A percentile compares a stretch with the other conserved stretches of the same genome.
Evolutionary conservation across 2,888 invertebrate species (phyloP).

Genomic region (Brachycybe producta): DNA sequence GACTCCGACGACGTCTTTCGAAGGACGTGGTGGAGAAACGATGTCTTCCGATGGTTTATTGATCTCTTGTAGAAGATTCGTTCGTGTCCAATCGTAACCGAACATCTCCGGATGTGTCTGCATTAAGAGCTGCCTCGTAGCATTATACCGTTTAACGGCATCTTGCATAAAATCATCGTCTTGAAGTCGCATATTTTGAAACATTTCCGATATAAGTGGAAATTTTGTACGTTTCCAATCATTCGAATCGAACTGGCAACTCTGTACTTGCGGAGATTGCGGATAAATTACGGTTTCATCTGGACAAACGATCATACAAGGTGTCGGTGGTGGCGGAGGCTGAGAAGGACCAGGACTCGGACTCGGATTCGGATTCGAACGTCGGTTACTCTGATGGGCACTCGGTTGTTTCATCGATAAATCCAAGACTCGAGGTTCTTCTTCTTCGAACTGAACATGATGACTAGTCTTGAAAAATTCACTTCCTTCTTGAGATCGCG

Average conservation of each 20-base stretch:
- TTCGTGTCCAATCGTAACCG: constrained; percentile 44
- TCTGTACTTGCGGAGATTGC: too few relatives aligned
- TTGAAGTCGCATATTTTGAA: constrained; percentile 17
- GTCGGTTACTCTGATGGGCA: not conserved
- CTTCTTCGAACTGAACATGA: not conserved
- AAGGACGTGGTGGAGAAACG: constrained; percentile 8
- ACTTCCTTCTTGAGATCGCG: not conserved
- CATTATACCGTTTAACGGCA: not conserved
- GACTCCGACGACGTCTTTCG: not conserved
- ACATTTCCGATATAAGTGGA: constrained; percentile 17
- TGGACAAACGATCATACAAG: too few relatives aligned
- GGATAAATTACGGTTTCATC: too few relatives aligned
- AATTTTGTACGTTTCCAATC: not conserved
- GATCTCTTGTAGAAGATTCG: too few relatives aligned
- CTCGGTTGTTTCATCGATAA: constrained; percentile 3
- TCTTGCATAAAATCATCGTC: constrained; percentile 13
- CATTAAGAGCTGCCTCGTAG: constrained; percentile 29
- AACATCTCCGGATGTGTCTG: constrained; percentile 41
- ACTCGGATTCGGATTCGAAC: not conserved
- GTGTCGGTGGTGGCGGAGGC: not conserved
- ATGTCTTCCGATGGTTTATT: too few relatives aligned
- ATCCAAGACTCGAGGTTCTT: constrained; percentile 4
- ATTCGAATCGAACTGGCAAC: too few relatives aligned
- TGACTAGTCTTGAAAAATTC: not conserved
- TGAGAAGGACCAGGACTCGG: not conserved